Evolutionary conservation across 2,113 vertebrate species (phyloP), one percentile per base, ranked within the genome.

Genomic region (Otus sunia): DNA sequence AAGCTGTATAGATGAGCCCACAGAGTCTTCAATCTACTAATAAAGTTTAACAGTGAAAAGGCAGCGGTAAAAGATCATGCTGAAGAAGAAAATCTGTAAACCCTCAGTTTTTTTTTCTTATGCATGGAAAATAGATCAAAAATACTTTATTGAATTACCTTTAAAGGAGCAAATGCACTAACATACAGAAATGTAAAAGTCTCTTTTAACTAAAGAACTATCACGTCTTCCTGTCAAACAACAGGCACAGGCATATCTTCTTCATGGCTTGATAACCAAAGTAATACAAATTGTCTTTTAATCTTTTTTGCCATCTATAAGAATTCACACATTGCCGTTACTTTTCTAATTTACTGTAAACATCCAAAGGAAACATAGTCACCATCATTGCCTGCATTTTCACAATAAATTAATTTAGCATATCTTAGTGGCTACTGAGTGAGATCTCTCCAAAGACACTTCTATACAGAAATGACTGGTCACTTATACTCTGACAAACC

Each of bases 191-290:
- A 26, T 15, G 4, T 32, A 53, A 8, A 68, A 34, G 11, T 47
- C 3, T 32, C 15, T 53, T 82, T 77, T 69, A 34, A 62, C 25
- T 84, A 21, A 77, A 77, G 71, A 76, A 83, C 14, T 26, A 83
- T 12, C 11, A 50, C 4, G 4, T 49, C 21, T 77, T 76, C 25
- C 59, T 43, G 39, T 34, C 36, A 43, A 55, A 21, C 11, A 86
- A 63, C 19, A 43, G 32, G 10, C 0, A 0, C 17, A 73, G 26
- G 34, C 1, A 0, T 30, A 45, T 45, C 25, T 50, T n/a, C 30
- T 86, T 79, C 15, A 7, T 55, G 50, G 9, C 11, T 86, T 66
- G 39, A 83, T 60, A 86, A 75, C 19, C 19, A 68, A 92, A 72
- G 88, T 59, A 71, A 68, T 32, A 53, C 9, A 63, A 56, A 45